Percentiles rank a stretch among this genome's conserved stretches.
phyloP scores from a whole-genome alignment of 2,113 vertebrate genomes.

The Trematomus loennbergii region DNA sequence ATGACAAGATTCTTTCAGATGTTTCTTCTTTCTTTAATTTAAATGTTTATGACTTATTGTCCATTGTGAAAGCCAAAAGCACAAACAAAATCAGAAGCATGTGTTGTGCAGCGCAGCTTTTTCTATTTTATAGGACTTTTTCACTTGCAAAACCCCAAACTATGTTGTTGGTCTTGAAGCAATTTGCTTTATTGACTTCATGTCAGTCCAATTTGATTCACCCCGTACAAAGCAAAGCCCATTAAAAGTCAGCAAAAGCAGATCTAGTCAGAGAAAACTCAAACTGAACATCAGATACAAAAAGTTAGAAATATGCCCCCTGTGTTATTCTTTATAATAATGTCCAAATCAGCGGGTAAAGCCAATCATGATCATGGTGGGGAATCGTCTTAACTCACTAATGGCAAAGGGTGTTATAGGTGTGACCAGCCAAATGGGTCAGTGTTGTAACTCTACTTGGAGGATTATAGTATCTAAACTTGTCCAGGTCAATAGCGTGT shows the following conservation, averaged over 20 bases:
- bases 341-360: neutral
- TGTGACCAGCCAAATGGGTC: constrained; percentile 16
- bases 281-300: neutral
- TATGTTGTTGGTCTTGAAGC: constrained; percentile 2
- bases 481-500: constrained; percentile 30
- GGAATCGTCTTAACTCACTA: neutral
- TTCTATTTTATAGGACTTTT: neutral
- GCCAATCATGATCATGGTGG: neutral
- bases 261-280: neutral
- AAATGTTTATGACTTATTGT: neutral
- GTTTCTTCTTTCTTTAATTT: neutral
- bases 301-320: neutral
- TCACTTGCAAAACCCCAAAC: neutral
- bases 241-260: neutral
- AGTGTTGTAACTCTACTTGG: constrained; percentile 36
- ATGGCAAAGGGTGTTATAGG: neutral
- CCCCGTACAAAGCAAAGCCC: neutral
- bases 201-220: constrained; percentile 9
- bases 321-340: neutral
- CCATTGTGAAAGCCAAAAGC: constrained; percentile 1
- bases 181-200: constrained; percentile 2
- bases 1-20: neutral
- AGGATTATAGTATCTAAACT: constrained; percentile 7
- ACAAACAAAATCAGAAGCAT: neutral
- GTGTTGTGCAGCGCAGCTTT: neutral